Conservation (phyloP, 2,113 vertebrate species). For the Martes martes region DNA sequence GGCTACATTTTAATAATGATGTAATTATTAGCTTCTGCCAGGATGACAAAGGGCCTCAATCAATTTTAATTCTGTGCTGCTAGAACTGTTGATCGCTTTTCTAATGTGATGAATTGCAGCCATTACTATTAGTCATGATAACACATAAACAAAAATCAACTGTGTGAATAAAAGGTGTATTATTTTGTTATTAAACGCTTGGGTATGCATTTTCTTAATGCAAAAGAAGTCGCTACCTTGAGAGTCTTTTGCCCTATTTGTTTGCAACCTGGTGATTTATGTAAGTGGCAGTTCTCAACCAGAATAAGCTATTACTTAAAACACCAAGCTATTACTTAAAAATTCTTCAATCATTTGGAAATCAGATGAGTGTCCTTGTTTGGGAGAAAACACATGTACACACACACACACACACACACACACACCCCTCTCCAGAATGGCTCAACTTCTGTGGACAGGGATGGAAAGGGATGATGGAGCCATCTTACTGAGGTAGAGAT, state of each 20-base stretch:
- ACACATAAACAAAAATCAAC: slow-evolving; percentile 49
- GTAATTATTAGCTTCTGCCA: slow-evolving; percentile 47
- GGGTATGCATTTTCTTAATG: background rate
- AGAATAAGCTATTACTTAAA: background rate
- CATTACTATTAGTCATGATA: slow-evolving; percentile 39
- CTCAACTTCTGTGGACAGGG: background rate
- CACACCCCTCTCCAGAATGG: background rate
- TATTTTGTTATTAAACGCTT: slow-evolving; percentile 30
- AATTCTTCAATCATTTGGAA: background rate
- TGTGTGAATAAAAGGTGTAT: background rate
- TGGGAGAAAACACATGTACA: background rate
- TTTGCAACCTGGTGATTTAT: background rate
- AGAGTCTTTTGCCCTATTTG: background rate
- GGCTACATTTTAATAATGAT: slow-evolving; percentile 7
- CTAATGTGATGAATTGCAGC: slow-evolving; percentile 46
- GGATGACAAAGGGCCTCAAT: background rate
- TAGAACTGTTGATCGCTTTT: slow-evolving; percentile 49
- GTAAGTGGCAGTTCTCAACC: background rate
- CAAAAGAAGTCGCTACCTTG: background rate
- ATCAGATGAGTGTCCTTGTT: background rate
- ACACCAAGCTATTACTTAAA: background rate
- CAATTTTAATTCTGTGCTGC: slow-evolving; percentile 57
- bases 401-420: too few relatives aligned
- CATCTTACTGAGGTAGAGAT: background rate
- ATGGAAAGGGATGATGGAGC: background rate